A percentile compares a stretch with the other conserved stretches of the same genome.
These are phyloP conservation scores for Drosophila meridionalis DNA, from an alignment of 2,888 invertebrate genomes.

Conservation along the genomic window DNA sequence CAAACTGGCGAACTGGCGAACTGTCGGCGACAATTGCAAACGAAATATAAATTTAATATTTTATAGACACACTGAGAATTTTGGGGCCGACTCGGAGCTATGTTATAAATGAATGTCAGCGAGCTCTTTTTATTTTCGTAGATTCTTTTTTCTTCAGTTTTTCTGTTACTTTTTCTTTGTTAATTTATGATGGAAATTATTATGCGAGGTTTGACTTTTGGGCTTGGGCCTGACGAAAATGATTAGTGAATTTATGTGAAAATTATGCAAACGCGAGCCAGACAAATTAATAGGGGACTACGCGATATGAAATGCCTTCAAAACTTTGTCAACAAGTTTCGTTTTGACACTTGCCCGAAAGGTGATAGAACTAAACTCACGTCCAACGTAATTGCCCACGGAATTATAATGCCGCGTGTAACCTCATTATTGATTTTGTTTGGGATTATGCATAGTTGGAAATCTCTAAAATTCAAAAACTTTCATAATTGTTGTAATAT, in stretches of 20 bases:
- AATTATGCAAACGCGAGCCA: constrained; percentile 66
- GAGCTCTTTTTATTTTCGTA: constrained; percentile 40
- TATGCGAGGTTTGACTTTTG: constrained; percentile 63
- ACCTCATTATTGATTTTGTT: neutral
- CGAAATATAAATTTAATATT: constrained; percentile 80
- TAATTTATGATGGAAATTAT: constrained; percentile 74
- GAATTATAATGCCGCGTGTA: constrained; percentile 15
- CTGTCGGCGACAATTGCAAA: constrained; percentile 76
- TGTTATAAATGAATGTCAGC: constrained; percentile 55
- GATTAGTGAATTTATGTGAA: constrained; percentile 76
- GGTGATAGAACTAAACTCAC: constrained; percentile 60
- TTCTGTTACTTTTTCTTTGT: constrained; percentile 19
- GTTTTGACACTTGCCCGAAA: constrained; percentile 57
- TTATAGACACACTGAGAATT: constrained; percentile 65
- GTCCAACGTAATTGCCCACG: constrained; percentile 11
- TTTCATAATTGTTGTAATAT: constrained; percentile 5
- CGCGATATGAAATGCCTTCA: constrained; percentile 36
- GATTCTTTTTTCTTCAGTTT: neutral
- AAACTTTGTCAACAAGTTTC: constrained; percentile 67
- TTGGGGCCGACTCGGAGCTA: constrained; percentile 20
- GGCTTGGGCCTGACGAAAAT: constrained; percentile 65
- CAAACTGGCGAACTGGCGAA: constrained; percentile 34
- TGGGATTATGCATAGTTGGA: neutral
- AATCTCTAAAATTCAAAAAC: neutral
- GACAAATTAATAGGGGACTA: constrained; percentile 57